Percentiles rank a stretch among this genome's conserved stretches.
These are phyloP conservation scores for Drosophila hamatofila DNA, from an alignment of 2,888 invertebrate species.

Conservation along the genomic window DNA sequence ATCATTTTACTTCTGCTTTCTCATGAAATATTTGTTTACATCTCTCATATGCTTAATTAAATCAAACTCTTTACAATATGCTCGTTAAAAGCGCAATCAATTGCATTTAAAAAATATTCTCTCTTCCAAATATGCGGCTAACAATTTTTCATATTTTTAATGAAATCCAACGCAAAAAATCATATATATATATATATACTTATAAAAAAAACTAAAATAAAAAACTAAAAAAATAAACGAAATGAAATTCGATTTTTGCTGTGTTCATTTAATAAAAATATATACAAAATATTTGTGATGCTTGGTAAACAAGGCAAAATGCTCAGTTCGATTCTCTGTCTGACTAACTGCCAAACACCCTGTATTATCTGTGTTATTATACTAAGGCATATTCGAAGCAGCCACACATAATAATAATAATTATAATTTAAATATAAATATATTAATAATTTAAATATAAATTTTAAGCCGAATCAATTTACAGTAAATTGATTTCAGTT, in stretches of 20 bases:
- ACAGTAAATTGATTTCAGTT: background rate
- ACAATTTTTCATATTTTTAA: slow-evolving; percentile 43
- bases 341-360: slow-evolving; percentile 11
- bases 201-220: background rate
- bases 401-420: accelerated
- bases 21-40: slow-evolving; percentile 25
- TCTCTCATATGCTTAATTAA: slow-evolving; percentile 36
- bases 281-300: slow-evolving; percentile 38
- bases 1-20: slow-evolving; percentile 12
- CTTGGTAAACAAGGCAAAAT: slow-evolving; percentile 8
- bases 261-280: slow-evolving; percentile 26
- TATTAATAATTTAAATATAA: too few relatives aligned
- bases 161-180: slow-evolving; percentile 18
- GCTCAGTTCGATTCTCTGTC: accelerated
- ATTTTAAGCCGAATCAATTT: background rate
- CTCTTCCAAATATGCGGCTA: slow-evolving; percentile 19
- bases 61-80: slow-evolving; percentile 47
- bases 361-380: background rate
- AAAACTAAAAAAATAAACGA: slow-evolving; percentile 1
- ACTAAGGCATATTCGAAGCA: too few relatives aligned
- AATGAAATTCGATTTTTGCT: slow-evolving; percentile 28
- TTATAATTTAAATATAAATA: background rate
- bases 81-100: slow-evolving; percentile 47
- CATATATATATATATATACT: background rate
- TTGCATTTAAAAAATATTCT: slow-evolving; percentile 25